Evolutionary conservation across 2,113 vertebrate species (phyloP).

Genomic region (Ranitomeya variabilis): DNA sequence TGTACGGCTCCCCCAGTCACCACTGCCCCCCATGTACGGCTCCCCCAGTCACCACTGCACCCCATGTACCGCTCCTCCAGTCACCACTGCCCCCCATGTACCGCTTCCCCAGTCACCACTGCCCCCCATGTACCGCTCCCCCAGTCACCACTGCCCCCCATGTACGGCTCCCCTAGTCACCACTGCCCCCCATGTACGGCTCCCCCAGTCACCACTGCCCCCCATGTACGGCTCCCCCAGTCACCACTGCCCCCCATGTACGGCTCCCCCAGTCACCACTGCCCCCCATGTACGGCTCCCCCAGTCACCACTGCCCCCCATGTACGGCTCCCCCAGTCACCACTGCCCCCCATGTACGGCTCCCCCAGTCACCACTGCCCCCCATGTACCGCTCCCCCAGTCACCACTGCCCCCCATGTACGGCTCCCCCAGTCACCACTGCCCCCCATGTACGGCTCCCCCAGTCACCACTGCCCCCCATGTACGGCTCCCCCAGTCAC

Average conservation of each 20-base stretch:
- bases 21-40: too few relatives aligned
- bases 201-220: background rate
- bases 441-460: background rate
- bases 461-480: background rate
- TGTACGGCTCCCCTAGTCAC: background rate
- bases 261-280: background rate
- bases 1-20: too few relatives aligned
- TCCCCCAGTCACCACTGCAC: too few relatives aligned
- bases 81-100: background rate
- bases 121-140: background rate
- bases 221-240: fast-evolving
- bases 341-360: conserved; percentile 14
- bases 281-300: background rate
- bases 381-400: background rate
- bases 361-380: background rate
- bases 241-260: background rate
- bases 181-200: background rate
- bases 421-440: background rate
- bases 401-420: background rate
- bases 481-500: background rate
- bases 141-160: background rate
- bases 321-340: too few relatives aligned
- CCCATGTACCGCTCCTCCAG: background rate
- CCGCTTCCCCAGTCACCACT: too few relatives aligned
- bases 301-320: background rate